These are phyloP conservation scores for Nephrocerus scutellatus DNA, from an alignment of 2,888 invertebrate genomes.

Conservation along the genomic window DNA sequence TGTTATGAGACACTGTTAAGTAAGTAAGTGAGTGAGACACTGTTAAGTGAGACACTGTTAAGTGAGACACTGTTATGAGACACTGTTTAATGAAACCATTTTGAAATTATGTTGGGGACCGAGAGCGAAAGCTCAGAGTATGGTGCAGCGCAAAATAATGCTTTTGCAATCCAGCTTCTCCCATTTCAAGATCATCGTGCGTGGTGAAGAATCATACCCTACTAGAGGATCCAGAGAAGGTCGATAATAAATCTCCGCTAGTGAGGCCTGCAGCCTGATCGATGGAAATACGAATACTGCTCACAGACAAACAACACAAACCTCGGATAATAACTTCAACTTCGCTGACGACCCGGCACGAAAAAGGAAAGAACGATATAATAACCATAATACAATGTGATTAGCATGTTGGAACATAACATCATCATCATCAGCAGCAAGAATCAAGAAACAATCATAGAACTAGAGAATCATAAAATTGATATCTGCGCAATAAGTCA, in stretches of 20 bases:
- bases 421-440: slow-evolving; percentile 5
- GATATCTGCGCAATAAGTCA: slow-evolving; percentile 4
- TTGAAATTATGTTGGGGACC: no score
- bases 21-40: no score
- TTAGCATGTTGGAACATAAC: slow-evolving; percentile 3
- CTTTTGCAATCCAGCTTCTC: slow-evolving; percentile 1
- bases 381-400: no score
- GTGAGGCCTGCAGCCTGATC: slow-evolving; percentile 3
- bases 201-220: not conserved
- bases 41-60: no score
- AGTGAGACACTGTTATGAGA: no score
- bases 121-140: no score
- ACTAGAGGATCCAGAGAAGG: slow-evolving; percentile 1
- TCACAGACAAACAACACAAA: no score
- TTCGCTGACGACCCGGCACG: not conserved
- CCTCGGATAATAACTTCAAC: no score
- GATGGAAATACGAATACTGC: not conserved
- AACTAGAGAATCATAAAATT: slow-evolving; percentile 1
- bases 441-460: slow-evolving; percentile 1
- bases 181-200: slow-evolving; percentile 1
- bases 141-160: no score
- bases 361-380: not conserved
- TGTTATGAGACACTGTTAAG: no score
- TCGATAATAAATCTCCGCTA: slow-evolving; percentile 1
- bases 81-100: no score